A percentile compares a stretch with the other conserved stretches of the same genome.
Evolutionary conservation across 2,797 vertebrate species (phyloP).

Genomic region (Alcedo atthis): DNA sequence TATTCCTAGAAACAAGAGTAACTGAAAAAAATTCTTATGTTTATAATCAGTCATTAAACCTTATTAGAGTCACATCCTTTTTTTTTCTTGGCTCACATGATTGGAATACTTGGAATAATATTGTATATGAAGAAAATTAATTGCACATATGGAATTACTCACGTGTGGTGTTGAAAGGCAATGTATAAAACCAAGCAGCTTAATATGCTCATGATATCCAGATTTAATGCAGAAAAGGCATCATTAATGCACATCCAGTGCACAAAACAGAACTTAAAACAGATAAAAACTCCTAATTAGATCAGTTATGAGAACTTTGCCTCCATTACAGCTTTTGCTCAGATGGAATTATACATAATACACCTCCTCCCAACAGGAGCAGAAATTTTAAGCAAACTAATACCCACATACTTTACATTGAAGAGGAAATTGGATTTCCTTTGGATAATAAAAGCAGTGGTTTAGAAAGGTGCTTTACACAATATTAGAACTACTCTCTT

Average conservation of each 20-base stretch:
- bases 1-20: background rate
- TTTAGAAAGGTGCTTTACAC: slow-evolving; percentile 18
- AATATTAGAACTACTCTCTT: slow-evolving; percentile 47
- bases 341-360: background rate
- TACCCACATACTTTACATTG: background rate
- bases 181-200: background rate
- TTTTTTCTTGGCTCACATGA: background rate
- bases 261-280: background rate
- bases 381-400: slow-evolving; percentile 38
- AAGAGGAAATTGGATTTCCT: background rate
- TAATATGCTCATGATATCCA: background rate
- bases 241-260: background rate
- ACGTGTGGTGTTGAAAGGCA: background rate
- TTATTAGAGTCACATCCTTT: background rate
- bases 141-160: background rate
- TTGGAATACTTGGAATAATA: background rate
- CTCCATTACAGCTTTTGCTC: background rate
- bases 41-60: too few species aligned
- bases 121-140: background rate
- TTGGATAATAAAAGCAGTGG: background rate
- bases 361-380: background rate
- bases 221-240: background rate
- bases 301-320: background rate
- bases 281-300: background rate
- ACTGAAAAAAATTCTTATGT: background rate